Conservation (phyloP, 2,888 invertebrate species). For the Punctoribates punctum region DNA sequence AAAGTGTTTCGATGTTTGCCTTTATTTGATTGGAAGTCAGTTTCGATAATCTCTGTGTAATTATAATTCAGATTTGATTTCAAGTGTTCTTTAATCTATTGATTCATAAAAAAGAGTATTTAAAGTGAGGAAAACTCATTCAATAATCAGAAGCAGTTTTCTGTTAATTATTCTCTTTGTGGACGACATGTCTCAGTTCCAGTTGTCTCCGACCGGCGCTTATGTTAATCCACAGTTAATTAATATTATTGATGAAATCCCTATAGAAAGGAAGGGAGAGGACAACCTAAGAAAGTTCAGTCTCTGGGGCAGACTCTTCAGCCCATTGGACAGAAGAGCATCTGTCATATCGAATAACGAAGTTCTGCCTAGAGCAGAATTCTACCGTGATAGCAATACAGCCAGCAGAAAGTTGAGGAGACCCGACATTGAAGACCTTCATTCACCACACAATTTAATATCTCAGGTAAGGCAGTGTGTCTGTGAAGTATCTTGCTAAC, state of each 20-base stretch:
- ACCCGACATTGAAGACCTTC: conserved; percentile 19
- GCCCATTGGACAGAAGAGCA: background rate
- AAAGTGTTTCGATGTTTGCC: too few relatives aligned
- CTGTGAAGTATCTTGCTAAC: too few relatives aligned
- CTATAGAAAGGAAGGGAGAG: too few relatives aligned
- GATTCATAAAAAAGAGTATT: background rate
- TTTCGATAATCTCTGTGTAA: background rate
- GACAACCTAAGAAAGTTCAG: background rate
- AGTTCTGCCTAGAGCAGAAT: background rate
- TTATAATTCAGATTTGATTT: background rate
- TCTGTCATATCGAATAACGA: conserved; percentile 1
- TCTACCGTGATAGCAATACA: conserved; percentile 4
- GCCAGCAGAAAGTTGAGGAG: background rate
- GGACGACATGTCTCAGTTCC: conserved; percentile 12
- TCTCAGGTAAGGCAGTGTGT: conserved; percentile 2
- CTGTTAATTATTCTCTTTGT: background rate
- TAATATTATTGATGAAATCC: background rate
- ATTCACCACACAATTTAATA: background rate
- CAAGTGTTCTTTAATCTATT: background rate
- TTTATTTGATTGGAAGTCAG: too few relatives aligned
- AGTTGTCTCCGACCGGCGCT: conserved; percentile 8
- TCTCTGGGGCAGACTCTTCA: background rate
- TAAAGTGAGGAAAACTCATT: too few relatives aligned
- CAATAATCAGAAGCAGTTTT: background rate
- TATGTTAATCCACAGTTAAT: conserved; percentile 21